Conservation (phyloP, 2,888 invertebrate genomes). For the Apamea sordens region DNA sequence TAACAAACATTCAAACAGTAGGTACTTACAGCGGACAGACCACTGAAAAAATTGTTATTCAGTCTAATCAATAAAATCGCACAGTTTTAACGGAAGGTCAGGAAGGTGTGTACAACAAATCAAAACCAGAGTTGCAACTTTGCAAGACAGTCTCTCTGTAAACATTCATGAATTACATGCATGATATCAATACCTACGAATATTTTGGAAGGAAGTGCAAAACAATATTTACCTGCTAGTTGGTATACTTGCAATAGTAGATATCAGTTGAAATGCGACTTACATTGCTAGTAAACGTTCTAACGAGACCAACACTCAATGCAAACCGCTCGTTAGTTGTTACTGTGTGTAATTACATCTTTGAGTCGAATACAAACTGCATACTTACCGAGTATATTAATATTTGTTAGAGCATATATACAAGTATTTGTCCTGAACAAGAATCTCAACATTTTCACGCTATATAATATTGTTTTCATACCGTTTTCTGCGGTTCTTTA, state of each 20-base stretch:
- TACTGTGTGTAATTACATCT: slow-evolving; percentile 12
- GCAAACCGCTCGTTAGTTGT: not conserved
- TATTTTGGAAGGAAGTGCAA: not conserved
- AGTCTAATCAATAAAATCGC: not conserved
- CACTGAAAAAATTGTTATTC: not conserved
- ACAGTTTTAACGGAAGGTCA: not conserved
- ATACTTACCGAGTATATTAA: not conserved
- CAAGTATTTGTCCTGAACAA: slow-evolving; percentile 4
- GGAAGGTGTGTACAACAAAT: not conserved
- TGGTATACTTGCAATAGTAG: slow-evolving; percentile 5
- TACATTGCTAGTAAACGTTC: not conserved
- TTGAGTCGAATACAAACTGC: not conserved
- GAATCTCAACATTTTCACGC: not conserved
- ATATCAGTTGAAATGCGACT: slow-evolving; percentile 7
- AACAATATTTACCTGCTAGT: not conserved
- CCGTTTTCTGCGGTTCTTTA: not conserved
- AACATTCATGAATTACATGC: not conserved
- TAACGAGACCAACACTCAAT: not conserved
- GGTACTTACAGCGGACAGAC: not conserved
- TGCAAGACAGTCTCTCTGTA: not conserved
- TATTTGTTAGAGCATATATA: not conserved
- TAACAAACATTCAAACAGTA: not conserved
- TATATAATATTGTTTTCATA: not conserved
- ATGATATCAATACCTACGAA: not conserved
- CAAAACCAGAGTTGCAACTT: not conserved